Conservation (phyloP, 2,797 vertebrate species). For the Argya squamiceps region DNA sequence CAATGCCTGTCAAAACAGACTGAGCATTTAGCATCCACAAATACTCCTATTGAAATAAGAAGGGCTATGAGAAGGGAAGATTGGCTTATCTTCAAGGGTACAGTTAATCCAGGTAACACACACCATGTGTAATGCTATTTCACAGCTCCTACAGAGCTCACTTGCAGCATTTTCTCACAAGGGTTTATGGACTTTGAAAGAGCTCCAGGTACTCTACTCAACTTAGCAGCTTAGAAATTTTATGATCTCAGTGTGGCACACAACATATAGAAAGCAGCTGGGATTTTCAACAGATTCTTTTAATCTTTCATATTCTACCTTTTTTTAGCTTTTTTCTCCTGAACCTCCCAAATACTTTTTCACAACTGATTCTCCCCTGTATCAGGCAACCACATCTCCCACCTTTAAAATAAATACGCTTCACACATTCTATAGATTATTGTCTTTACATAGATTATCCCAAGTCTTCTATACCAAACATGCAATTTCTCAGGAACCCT, state of each 20-base stretch:
- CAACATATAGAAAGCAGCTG: not conserved
- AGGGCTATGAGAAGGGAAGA: not conserved
- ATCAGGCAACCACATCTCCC: not conserved
- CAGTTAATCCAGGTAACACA: constrained; percentile 51
- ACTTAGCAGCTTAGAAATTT: not conserved
- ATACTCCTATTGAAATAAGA: not conserved
- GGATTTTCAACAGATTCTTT: not conserved
- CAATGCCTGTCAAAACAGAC: constrained; percentile 32
- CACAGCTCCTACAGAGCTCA: not conserved
- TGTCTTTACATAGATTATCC: not conserved
- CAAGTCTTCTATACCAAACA: not conserved
- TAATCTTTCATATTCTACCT: not conserved
- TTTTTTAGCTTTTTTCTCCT: not conserved
- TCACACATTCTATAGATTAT: not conserved
- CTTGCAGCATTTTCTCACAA: not conserved
- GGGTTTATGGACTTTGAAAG: not conserved
- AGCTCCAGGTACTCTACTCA: not conserved
- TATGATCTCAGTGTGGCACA: not conserved
- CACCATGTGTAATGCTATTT: not conserved
- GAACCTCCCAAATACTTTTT: not conserved
- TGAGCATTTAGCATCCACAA: not conserved
- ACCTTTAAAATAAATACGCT: not conserved
- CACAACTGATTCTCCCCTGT: not conserved
- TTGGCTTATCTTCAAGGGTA: constrained; percentile 37
- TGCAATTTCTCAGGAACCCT: not conserved